Evolutionary conservation across 92 coral and sea anemone genomes (phyloP).

Genomic region (Phenganax subtilis): DNA sequence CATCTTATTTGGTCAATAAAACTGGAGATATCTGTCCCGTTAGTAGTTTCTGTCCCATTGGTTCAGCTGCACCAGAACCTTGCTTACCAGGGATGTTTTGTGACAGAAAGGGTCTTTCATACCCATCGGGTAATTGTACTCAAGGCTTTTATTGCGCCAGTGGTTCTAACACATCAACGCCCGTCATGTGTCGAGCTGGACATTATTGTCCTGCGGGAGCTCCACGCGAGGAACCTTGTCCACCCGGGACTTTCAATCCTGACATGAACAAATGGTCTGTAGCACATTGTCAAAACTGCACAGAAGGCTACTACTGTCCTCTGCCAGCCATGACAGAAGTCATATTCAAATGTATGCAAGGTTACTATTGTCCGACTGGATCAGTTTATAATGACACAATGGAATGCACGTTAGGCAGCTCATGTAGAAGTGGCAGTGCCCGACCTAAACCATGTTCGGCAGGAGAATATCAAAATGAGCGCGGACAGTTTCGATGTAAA

Average conservation of each 20-base stretch:
- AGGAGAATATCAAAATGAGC: slow-evolving; percentile 85
- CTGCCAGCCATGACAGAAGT: slow-evolving; percentile 71
- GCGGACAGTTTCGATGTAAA: slow-evolving; percentile 72
- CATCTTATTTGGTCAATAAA: slow-evolving; percentile 84
- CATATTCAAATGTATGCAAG: slow-evolving; percentile 86
- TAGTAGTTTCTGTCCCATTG: slow-evolving; percentile 79
- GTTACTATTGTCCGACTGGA: slow-evolving; percentile 93
- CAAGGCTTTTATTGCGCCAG: slow-evolving; percentile 82
- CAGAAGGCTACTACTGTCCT: slow-evolving; percentile 90
- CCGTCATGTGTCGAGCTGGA: slow-evolving; percentile 73
- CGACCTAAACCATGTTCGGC: slow-evolving; percentile 67
- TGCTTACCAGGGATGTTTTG: slow-evolving; percentile 84
- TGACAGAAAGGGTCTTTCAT: slow-evolving; percentile 63
- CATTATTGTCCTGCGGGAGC: slow-evolving; percentile 83
- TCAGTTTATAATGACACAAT: slow-evolving; percentile 78
- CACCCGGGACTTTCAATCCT: slow-evolving; percentile 81
- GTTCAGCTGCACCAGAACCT: slow-evolving; percentile 66
- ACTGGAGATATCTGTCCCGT: slow-evolving; percentile 86
- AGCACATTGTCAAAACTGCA: slow-evolving; percentile 80
- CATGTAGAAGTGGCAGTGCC: slow-evolving; percentile 77
- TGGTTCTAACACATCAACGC: slow-evolving; percentile 64
- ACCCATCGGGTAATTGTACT: slow-evolving; percentile 76
- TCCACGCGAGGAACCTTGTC: slow-evolving; percentile 71
- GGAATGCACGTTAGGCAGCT: slow-evolving; percentile 70
- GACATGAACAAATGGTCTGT: slow-evolving; percentile 62